These are phyloP conservation scores for Botia kubotai DNA, from an alignment of 2,797 vertebrate species.

Conservation along the genomic window DNA sequence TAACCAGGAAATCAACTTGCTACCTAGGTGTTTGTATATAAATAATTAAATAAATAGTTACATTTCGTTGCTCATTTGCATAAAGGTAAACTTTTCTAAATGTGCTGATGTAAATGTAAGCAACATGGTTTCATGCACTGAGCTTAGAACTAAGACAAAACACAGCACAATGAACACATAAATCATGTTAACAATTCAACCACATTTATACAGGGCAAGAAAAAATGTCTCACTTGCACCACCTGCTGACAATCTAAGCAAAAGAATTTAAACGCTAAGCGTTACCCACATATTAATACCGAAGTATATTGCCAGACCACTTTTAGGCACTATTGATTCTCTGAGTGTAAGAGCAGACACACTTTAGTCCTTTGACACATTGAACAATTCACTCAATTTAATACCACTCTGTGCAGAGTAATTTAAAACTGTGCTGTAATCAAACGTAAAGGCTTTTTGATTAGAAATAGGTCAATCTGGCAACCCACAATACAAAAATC, in stretches of 20 bases:
- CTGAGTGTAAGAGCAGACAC: background rate
- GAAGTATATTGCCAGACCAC: background rate
- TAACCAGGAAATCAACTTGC: too few relatives aligned
- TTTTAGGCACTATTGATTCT: slow-evolving; percentile 22
- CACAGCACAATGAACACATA: background rate
- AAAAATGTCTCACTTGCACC: slow-evolving; percentile 34
- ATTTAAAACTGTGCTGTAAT: background rate
- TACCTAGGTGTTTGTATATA: too few relatives aligned
- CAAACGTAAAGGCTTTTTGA: background rate
- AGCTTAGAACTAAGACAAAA: background rate
- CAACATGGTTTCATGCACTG: background rate
- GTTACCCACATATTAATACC: background rate
- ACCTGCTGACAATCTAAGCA: slow-evolving; percentile 23
- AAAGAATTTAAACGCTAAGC: background rate
- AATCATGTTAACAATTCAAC: slow-evolving; percentile 22
- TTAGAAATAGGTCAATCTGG: background rate
- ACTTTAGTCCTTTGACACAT: background rate
- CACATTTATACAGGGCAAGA: background rate
- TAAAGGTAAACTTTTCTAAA: background rate
- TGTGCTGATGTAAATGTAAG: background rate
- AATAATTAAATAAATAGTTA: background rate
- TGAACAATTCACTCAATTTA: background rate
- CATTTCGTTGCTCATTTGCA: background rate
- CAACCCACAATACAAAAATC: background rate
- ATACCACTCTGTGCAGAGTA: background rate